These are phyloP conservation scores for Aldrovandia affinis DNA, from an alignment of 2,797 vertebrate species.

Conservation along the genomic window DNA sequence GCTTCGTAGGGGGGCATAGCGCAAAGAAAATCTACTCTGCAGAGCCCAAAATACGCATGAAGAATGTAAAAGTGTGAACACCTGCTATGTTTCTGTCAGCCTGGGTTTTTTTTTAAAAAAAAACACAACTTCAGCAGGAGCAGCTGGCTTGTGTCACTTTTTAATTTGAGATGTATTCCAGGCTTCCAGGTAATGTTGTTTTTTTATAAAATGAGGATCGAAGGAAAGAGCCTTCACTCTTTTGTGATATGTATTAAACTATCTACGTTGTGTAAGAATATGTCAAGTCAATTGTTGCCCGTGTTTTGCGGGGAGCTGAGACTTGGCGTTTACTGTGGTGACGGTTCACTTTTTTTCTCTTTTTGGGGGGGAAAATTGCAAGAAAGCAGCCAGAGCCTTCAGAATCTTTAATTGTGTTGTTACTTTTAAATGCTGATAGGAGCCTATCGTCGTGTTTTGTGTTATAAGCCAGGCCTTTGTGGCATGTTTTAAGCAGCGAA, in stretches of 20 bases:
- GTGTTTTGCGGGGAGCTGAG: not conserved
- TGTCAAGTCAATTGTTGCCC: not conserved
- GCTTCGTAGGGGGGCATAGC: not conserved
- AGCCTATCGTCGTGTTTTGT: constrained; percentile 61
- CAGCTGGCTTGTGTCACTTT: not conserved
- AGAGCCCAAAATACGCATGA: not conserved
- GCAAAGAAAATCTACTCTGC: not conserved
- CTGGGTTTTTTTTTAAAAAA: not conserved
- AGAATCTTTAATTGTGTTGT: not conserved
- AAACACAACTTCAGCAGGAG: not conserved
- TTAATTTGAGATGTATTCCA: not conserved
- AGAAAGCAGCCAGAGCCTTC: not conserved
- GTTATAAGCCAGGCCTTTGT: too few relatives aligned
- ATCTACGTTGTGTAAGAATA: too few relatives aligned
- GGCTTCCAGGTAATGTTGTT: not conserved
- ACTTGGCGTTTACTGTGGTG: not conserved
- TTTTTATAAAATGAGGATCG: not conserved
- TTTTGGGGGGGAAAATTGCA: not conserved
- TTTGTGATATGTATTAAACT: too few relatives aligned
- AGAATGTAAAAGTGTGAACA: not conserved
- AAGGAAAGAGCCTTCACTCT: not conserved
- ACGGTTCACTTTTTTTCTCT: not conserved
- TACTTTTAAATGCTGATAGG: constrained; percentile 44
- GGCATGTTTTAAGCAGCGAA: constrained; percentile 43
- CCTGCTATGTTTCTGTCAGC: not conserved